Conservation (phyloP, 2,113 vertebrate genomes). For the Lagopus leucura region DNA sequence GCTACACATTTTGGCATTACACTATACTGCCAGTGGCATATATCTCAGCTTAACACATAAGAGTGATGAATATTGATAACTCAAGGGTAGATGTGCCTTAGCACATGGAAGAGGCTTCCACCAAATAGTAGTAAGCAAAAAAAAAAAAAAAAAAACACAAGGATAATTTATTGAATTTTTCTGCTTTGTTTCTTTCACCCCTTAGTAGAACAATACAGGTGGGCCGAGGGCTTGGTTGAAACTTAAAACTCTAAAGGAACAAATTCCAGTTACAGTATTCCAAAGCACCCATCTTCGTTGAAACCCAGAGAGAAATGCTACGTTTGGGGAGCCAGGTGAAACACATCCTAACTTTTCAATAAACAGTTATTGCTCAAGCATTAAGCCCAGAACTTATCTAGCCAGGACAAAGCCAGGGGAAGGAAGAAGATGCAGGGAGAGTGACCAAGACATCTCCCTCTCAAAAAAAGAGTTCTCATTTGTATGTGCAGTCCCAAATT, state of each 20-base stretch:
- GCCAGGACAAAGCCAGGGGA: background rate
- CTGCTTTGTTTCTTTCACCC: background rate
- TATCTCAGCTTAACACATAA: background rate
- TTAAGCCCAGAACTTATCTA: background rate
- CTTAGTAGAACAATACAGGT: background rate
- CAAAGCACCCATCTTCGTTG: background rate
- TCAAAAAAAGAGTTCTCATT: background rate
- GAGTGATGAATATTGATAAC: fast-evolving
- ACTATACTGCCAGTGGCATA: background rate
- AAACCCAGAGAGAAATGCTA: background rate
- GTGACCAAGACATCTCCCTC: background rate
- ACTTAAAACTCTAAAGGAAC: background rate
- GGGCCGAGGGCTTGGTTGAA: background rate
- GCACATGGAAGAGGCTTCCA: background rate
- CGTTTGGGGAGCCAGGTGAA: background rate
- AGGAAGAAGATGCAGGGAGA: background rate
- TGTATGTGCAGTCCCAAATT: background rate
- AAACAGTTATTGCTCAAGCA: background rate
- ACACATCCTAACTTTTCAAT: background rate
- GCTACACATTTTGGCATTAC: background rate
- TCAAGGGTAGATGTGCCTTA: background rate
- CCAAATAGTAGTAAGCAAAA: background rate
- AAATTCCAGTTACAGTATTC: background rate
- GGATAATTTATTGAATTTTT: background rate
- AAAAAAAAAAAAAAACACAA: background rate